Evolutionary conservation across 2,888 invertebrate genomes (phyloP), one percentile per base, ranked within the genome.

Genomic region (Chrysolina haemoptera): DNA sequence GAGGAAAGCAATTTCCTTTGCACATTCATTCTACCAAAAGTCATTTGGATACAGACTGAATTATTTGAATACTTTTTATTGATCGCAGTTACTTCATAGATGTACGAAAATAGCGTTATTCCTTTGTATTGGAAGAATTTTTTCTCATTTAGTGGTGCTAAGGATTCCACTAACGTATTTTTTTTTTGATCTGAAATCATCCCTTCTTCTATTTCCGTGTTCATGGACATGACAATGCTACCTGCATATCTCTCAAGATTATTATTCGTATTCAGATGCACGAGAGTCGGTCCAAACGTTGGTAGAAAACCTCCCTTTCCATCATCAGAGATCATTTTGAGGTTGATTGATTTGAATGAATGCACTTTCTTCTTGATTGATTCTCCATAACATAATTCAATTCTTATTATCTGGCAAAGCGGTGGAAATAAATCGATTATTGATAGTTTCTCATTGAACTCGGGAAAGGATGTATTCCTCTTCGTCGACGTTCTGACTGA

Each of bases 341-440:
- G 85, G 81, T 91, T 91, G 20, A 93, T 84, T 80, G 90, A 90
- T 79, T 91, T 89, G 1, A 89, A 89, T 5, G 91, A 91, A 27
- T 91, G 88, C 63, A 90, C 86, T n/a, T 88, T 87, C 78, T 80
- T 81, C 62, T 77, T 80, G 1, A 80, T 63, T n/a, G 74, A 68
- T 22, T 85, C 84, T n/a, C 80, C 81, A 76, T 89, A 89, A 64
- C 89, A 89, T 35, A 94, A 86, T 65, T 94, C 92, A 2, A 97
- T 89, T 75, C 92, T 90, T 50, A 96, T 90, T 0, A 93, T 89
- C 80, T 95, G 93, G 78, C 93, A 93, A 63, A 95, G 87, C 0
- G 95, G 94, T 0, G 97, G 97, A 86, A 95, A 96, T 88, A 94
- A 91, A 87, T 96, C 96, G 1, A 91, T 91, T 83, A 97, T 93